These are phyloP conservation scores for Acronicta leporina DNA, from an alignment of 2,888 invertebrate genomes.

Conservation along the genomic window DNA sequence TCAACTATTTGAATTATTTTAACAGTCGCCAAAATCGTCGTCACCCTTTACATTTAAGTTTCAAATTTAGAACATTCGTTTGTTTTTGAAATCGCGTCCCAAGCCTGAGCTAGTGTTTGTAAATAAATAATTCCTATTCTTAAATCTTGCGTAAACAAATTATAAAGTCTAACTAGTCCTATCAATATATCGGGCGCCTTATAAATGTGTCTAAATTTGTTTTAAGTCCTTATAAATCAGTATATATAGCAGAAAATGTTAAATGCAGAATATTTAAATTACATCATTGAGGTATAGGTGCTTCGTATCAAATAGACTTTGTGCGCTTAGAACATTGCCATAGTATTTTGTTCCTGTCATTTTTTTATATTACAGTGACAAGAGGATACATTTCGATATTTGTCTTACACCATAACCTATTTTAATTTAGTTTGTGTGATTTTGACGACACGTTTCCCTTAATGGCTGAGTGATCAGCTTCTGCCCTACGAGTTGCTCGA, in stretches of 20 bases:
- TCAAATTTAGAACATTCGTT: conserved; percentile 3
- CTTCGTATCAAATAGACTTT: neutral
- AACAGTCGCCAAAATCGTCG: neutral
- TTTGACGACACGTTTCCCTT: too few relatives aligned
- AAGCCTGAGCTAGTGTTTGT: conserved; percentile 17
- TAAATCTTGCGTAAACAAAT: conserved; percentile 3
- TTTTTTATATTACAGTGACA: too few relatives aligned
- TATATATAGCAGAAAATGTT: conserved; percentile 21
- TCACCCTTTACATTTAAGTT: conserved; percentile 14
- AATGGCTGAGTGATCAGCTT: too few relatives aligned
- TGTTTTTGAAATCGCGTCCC: neutral
- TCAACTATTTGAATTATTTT: too few relatives aligned
- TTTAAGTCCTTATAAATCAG: conserved; percentile 34
- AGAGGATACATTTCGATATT: too few relatives aligned
- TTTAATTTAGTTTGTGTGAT: too few relatives aligned
- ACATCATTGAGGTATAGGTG: neutral
- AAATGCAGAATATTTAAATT: conserved; percentile 35
- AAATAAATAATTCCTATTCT: conserved; percentile 16
- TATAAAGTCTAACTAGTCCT: neutral
- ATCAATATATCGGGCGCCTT: conserved; percentile 12
- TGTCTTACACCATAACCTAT: too few relatives aligned
- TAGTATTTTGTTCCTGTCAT: too few relatives aligned
- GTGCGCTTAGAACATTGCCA: neutral
- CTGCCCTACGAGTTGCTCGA: too few relatives aligned
- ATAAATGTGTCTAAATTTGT: conserved; percentile 27